Conservation (phyloP, 1,140 invertebrate species). For the Hypothenemus hampei region DNA sequence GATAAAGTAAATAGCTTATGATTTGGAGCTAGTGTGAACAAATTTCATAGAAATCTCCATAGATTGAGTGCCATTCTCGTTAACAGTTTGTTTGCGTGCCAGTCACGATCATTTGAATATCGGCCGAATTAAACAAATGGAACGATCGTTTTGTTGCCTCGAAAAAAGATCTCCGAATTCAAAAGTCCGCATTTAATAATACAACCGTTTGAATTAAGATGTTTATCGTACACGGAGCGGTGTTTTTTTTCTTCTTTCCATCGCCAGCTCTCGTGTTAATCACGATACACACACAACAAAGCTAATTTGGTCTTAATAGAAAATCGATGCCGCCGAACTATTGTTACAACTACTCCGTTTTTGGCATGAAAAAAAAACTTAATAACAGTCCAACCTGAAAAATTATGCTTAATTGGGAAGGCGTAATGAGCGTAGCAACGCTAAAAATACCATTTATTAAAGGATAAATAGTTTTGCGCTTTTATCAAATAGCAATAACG, state of each 20-base stretch:
- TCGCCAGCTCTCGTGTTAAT: constrained; percentile 6
- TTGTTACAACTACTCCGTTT: no score
- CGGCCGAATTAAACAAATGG: constrained; percentile 34
- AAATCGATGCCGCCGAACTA: constrained; percentile 24
- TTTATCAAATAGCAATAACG: no score
- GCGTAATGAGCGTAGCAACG: no score
- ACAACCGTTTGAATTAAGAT: constrained; percentile 29
- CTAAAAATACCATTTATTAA: no score
- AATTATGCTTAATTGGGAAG: no score
- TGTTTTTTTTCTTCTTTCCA: constrained; percentile 9
- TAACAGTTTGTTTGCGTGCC: constrained; percentile 29
- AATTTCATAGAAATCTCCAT: no score
- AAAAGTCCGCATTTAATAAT: constrained; percentile 27
- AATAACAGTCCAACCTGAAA: no score
- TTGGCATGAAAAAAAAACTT: no score
- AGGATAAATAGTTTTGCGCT: no score
- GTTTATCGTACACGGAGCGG: constrained; percentile 16
- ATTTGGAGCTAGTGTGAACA: no score
- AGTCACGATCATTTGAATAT: constrained; percentile 35
- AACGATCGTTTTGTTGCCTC: constrained; percentile 32
- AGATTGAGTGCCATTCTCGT: neutral
- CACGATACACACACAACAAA: constrained; percentile 21
- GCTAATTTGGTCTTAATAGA: constrained; percentile 26
- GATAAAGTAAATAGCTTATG: no score
- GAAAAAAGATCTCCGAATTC: constrained; percentile 27